Evolutionary conservation across 2,888 invertebrate species (phyloP), one percentile per base, ranked within the genome.

Genomic region (Lordiphosa fenestrarum): DNA sequence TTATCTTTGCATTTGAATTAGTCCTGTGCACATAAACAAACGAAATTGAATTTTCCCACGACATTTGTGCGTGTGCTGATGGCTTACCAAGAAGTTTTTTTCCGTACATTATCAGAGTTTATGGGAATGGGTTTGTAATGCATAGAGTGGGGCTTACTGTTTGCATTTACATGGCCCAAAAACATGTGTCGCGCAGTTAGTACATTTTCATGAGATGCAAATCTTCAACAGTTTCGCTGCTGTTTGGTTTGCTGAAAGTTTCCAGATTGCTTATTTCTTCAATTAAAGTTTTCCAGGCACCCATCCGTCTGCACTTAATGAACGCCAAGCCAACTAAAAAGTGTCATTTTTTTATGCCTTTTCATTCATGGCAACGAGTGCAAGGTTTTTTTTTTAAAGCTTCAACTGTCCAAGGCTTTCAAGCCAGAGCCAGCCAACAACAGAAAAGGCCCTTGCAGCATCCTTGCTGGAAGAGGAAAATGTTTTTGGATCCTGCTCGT

Each of bases 1-100:
- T 72, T 84, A 76, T 67, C 63, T 76, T 76, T 76, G 63, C 66
- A 66, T 76, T 72, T 73, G 77, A 66, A 81, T 81, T 76, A 70
- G 84, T 63, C 64, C 47, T 46, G 49, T 36, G 62, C 41, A 50
- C 77, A 84, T 73, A 76, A 81, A 77, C 66, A 80, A 69, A 55
- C 56, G 53, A 70, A 73, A 77, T 84, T 84, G 77, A 73, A 81
- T 77, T 80, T 75, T 15, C 35, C 47, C 35, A 10, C 40, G 40
- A 30, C 15, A 49, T 49, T 10, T 30, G 30, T 30, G 30, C 4
- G 30, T 30, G 3, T 10, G 30, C 9, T 3, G 30, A 4, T 9
- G 30, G 9, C 4, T 30, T 9, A 25, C 25, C 7, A 1, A 25
- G 25, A 25, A 25, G 7, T 25, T 25, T 7, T 7, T 30, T 30